A percentile compares a stretch with the other conserved stretches of the same genome.
phyloP scores from a whole-genome alignment of 2,888 invertebrate species.

The Cordilura impudica region DNA sequence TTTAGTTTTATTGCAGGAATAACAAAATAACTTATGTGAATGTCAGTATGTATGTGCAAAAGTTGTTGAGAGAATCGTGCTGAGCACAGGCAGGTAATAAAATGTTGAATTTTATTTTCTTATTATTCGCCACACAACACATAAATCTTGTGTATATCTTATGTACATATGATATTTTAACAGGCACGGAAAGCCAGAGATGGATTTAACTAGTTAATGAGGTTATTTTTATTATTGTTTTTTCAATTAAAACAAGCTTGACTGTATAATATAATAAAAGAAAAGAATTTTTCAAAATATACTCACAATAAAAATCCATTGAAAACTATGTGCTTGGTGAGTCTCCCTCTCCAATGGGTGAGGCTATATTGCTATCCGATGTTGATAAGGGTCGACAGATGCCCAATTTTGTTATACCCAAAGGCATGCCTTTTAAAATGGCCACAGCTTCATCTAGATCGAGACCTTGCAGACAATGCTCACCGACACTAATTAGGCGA shows the following conservation, averaged over 20 bases:
- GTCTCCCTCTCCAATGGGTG: constrained; percentile 70
- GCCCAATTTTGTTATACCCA: constrained; percentile 93
- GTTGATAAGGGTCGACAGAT: constrained; percentile 87
- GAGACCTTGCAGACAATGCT: constrained; percentile 92
- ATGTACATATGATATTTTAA: too few relatives aligned
- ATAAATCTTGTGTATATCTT: too few relatives aligned
- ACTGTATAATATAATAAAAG: background rate
- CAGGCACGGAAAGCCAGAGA: too few relatives aligned
- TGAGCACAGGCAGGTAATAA: constrained; percentile 39
- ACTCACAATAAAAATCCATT: constrained; percentile 72
- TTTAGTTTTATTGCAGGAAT: constrained; percentile 28
- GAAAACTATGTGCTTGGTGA: constrained; percentile 77
- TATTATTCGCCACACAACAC: background rate
- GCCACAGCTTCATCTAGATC: constrained; percentile 96
- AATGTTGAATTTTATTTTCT: constrained; percentile 18
- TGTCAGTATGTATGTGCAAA: constrained; percentile 19
- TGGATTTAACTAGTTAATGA: constrained; percentile 31
- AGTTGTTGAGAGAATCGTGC: background rate
- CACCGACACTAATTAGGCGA: constrained; percentile 94
- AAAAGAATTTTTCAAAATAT: constrained; percentile 24
- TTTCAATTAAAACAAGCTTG: constrained; percentile 17
- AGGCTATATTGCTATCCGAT: constrained; percentile 78
- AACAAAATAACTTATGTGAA: constrained; percentile 37
- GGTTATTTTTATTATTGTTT: too few relatives aligned
- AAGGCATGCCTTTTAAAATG: constrained; percentile 94